Conservation (phyloP, 1,140 invertebrate species). For the Pseudachorutes palmiensis region DNA sequence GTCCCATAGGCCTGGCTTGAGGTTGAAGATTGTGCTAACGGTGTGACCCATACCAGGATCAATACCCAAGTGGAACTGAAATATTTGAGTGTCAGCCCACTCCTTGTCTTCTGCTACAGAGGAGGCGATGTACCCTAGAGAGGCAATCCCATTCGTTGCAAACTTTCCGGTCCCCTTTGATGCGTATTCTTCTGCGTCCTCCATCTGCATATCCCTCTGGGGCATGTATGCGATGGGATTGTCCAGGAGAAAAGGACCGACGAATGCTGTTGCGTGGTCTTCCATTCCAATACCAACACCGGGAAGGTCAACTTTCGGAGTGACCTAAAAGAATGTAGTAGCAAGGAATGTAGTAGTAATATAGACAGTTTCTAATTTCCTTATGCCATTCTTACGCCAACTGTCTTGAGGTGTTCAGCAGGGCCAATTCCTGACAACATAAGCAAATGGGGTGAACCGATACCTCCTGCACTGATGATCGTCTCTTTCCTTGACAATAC, state of each 20-base stretch:
- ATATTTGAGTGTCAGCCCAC: neutral
- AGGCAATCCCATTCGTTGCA: neutral
- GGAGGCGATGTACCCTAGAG: neutral
- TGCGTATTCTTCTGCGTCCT: neutral
- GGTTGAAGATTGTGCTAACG: neutral
- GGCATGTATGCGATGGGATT: neutral
- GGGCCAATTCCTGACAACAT: neutral
- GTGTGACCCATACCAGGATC: neutral
- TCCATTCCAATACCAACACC: neutral
- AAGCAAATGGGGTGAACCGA: neutral
- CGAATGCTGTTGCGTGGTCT: neutral
- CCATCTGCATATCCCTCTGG: neutral
- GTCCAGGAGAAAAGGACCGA: conserved; percentile 1
- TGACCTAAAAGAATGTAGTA: neutral
- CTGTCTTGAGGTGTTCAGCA: neutral
- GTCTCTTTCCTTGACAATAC: neutral
- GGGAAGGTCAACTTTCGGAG: neutral
- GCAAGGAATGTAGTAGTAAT: neutral
- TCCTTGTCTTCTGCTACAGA: neutral
- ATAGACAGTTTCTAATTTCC: neutral
- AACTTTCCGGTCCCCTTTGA: neutral
- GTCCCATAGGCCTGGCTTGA: neutral
- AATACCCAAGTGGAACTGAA: neutral
- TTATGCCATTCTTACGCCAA: neutral
- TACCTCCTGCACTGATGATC: neutral